These are phyloP conservation scores for Heterocephalus glaber DNA, from an alignment of 2,113 vertebrate species.

Conservation along the genomic window DNA sequence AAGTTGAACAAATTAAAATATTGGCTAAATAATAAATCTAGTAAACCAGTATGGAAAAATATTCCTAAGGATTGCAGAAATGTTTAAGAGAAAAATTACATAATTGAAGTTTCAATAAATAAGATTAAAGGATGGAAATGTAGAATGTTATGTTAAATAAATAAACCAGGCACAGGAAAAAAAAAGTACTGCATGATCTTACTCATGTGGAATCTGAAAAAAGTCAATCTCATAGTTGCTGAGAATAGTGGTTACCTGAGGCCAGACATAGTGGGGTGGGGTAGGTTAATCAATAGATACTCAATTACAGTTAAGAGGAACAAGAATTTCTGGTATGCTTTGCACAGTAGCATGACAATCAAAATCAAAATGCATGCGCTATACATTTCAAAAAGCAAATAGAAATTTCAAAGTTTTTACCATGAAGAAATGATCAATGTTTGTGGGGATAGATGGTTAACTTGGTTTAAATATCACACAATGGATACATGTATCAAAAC, in stretches of 20 bases:
- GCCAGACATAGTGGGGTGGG: too few relatives aligned
- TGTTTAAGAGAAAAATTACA: not conserved
- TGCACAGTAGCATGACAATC: not conserved
- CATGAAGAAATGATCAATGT: not conserved
- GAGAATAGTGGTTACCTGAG: not conserved
- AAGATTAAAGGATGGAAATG: slow-evolving; percentile 25
- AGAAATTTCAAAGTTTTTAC: not conserved
- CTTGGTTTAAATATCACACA: not conserved
- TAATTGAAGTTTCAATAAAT: not conserved
- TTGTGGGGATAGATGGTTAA: not conserved
- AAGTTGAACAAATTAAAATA: not conserved
- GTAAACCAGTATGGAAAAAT: not conserved
- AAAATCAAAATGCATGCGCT: not conserved
- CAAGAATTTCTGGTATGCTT: not conserved
- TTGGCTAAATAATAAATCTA: not conserved
- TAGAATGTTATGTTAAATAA: not conserved
- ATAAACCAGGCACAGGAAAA: not conserved
- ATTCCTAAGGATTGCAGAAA: not conserved
- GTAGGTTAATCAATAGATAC: accelerated
- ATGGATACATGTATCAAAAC: not conserved
- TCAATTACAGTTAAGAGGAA: too few relatives aligned
- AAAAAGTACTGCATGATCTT: not conserved
- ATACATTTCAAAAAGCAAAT: not conserved
- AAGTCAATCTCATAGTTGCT: not conserved
- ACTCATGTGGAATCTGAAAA: not conserved